phyloP scores from a whole-genome alignment of 2,888 invertebrate species.

The Cantharis lateralis region DNA sequence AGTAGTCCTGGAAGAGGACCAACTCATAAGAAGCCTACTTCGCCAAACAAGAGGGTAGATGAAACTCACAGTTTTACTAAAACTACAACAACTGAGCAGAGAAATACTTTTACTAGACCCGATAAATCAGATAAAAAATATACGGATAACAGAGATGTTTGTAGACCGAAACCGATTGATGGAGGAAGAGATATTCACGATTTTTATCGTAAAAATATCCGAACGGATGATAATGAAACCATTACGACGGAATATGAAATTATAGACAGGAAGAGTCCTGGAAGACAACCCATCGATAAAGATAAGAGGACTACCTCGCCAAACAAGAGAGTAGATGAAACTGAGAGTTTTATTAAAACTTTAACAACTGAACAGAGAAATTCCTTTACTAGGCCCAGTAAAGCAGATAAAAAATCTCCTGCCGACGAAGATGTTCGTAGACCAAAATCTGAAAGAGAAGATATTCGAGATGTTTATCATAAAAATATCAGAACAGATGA shows the following conservation, averaged over 20 bases:
- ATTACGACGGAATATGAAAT: background rate
- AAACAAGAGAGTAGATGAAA: background rate
- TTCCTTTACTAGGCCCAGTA: background rate
- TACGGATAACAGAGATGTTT: background rate
- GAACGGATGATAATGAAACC: background rate
- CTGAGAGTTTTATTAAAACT: background rate
- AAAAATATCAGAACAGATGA: background rate
- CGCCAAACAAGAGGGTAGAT: background rate
- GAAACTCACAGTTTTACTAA: background rate
- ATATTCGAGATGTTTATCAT: background rate
- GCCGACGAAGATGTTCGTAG: background rate
- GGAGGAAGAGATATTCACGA: background rate
- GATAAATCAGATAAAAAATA: constrained; percentile 7
- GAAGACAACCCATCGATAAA: background rate
- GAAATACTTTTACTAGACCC: background rate
- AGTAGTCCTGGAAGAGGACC: background rate
- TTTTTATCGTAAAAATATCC: background rate
- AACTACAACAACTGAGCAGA: background rate
- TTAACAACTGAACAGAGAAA: background rate
- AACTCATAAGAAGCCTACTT: constrained; percentile 6
- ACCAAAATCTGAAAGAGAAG: background rate
- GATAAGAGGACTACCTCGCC: background rate
- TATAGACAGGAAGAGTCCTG: background rate
- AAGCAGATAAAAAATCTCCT: constrained; percentile 9
- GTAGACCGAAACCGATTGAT: background rate